Percentiles rank a stretch among this genome's conserved stretches.
Evolutionary conservation across 30 jellyfish, hydroid and myxozoan genomes (phyloP).

Genomic region (Morbakka virulenta): DNA sequence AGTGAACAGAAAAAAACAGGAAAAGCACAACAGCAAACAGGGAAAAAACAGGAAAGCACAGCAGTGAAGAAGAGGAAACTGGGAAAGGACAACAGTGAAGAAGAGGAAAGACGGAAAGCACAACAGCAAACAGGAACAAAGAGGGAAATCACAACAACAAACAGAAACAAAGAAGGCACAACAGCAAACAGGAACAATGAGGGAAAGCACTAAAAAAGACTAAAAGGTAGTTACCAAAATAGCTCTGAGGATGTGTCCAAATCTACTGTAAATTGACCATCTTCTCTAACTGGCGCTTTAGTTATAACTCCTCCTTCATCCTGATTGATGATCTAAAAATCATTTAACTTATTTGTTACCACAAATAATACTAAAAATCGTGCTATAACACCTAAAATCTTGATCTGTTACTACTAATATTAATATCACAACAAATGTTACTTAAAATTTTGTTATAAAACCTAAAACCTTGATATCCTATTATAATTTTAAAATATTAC

Average conservation of each 20-base stretch:
- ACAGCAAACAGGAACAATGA: background rate
- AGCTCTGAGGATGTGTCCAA: conserved; percentile 50
- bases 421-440: too few species aligned
- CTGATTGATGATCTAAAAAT: too few species aligned
- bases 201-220: background rate
- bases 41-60: background rate
- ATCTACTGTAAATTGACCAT: conserved; percentile 71
- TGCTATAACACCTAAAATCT: too few species aligned
- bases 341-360: too few species aligned
- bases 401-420: too few species aligned
- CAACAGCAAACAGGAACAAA: background rate
- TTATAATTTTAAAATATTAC: too few species aligned
- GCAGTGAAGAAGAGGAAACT: too few species aligned
- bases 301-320: conserved; percentile 76
- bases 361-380: too few species aligned
- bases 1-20: background rate
- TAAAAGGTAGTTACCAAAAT: conserved; percentile 32
- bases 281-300: conserved; percentile 65
- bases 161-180: background rate
- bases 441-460: too few species aligned
- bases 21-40: background rate
- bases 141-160: background rate
- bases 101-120: background rate
- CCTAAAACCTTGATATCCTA: too few species aligned
- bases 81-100: too few species aligned